A percentile compares a stretch with the other conserved stretches of the same genome.
Conservation (phyloP, 2,888 invertebrate genomes). For the Taenaris catops region DNA sequence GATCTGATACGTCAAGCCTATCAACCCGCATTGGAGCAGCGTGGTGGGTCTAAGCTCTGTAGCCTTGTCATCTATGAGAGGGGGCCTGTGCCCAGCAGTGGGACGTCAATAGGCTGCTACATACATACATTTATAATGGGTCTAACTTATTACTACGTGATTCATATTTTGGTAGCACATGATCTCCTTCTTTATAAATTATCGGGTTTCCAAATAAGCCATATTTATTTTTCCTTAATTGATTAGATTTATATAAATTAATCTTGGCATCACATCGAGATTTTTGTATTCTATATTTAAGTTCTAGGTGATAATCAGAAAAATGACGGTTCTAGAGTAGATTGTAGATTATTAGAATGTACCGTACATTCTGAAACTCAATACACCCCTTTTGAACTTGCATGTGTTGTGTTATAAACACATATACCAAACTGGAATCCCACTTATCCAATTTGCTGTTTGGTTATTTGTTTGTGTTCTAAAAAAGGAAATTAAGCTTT, state of each 20-base stretch:
- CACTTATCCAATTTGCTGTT: conserved; percentile 3
- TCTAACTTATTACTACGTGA: not conserved
- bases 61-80: no score
- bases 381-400: no score
- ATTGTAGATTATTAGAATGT: no score
- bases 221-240: conserved; percentile 10
- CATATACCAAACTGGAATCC: conserved; percentile 17
- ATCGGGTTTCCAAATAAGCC: conserved; percentile 7
- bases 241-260: no score
- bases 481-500: conserved; percentile 7
- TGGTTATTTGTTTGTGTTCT: conserved; percentile 9
- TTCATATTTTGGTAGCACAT: conserved; percentile 10
- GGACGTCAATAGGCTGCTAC: no score
- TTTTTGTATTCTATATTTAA: conserved; percentile 17
- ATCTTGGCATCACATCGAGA: conserved; percentile 14
- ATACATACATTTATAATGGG: no score
- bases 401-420: conserved; percentile 13
- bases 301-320: conserved; percentile 13
- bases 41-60: no score
- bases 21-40: no score
- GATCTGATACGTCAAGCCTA: no score
- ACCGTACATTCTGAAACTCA: no score
- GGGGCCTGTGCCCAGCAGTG: no score
- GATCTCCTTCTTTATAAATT: conserved; percentile 11
- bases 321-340: conserved; percentile 17